These are phyloP conservation scores for Neogobius melanostomus DNA, from an alignment of 2,113 vertebrate genomes.

Conservation along the genomic window DNA sequence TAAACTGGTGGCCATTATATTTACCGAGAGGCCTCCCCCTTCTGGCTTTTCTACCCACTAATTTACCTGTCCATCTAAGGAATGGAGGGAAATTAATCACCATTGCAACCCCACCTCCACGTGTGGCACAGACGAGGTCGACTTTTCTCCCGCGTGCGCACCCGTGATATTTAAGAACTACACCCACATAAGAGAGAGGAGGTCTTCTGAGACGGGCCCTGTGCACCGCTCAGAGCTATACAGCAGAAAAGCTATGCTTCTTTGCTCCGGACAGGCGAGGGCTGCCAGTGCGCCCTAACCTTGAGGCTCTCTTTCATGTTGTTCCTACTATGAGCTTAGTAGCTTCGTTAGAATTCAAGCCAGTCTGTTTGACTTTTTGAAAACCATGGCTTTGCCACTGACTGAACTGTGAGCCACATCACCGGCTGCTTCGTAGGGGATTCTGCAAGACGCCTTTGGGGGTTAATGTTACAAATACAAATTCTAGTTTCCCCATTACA, in stretches of 20 bases:
- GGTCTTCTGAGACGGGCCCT: slow-evolving; percentile 2
- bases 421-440: no score
- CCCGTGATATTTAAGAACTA: slow-evolving; percentile 32
- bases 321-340: slow-evolving; percentile 14
- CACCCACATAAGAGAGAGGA: not conserved
- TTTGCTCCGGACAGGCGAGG: slow-evolving; percentile 3
- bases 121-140: slow-evolving; percentile 21
- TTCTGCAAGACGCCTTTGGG: no score
- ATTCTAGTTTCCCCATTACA: no score
- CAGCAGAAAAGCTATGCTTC: slow-evolving; percentile 32
- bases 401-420: not conserved
- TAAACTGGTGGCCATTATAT: slow-evolving; percentile 18
- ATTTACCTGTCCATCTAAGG: slow-evolving; percentile 51
- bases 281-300: slow-evolving; percentile 32
- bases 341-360: slow-evolving; percentile 1
- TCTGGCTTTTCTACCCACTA: slow-evolving; percentile 23
- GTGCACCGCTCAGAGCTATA: slow-evolving; percentile 11
- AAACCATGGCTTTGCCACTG: slow-evolving; percentile 18
- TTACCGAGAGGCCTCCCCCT: slow-evolving; percentile 18
- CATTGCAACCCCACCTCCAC: slow-evolving; percentile 47
- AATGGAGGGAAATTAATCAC: slow-evolving; percentile 26
- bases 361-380: slow-evolving; percentile 19
- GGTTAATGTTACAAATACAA: no score
- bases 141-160: slow-evolving; percentile 6
- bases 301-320: slow-evolving; percentile 30